A percentile compares a stretch with the other conserved stretches of the same genome.
Evolutionary conservation across 2,113 vertebrate species (phyloP).

Genomic region (Eulacestoma nigropectus): DNA sequence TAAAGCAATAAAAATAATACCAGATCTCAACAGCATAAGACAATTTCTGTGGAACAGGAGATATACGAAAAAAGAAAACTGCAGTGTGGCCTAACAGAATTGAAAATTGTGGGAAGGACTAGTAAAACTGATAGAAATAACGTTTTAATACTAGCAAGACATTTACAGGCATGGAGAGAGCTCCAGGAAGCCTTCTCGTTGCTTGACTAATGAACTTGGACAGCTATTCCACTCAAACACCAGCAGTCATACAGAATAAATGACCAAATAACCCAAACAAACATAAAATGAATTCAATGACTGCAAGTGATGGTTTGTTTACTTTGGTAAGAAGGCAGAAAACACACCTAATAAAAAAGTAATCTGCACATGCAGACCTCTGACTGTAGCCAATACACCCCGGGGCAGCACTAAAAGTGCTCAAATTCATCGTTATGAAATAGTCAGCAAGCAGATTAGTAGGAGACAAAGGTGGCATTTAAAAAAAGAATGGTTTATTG

Average conservation of each 20-base stretch:
- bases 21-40: background rate
- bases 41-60: background rate
- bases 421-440: background rate
- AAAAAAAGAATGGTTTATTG: background rate
- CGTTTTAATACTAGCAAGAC: background rate
- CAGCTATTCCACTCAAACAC: background rate
- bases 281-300: background rate
- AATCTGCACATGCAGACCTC: background rate
- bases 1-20: background rate
- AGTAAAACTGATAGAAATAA: background rate
- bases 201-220: background rate
- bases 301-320: background rate
- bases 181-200: background rate
- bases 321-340: background rate
- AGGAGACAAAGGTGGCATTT: background rate
- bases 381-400: background rate
- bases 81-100: background rate
- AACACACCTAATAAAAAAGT: background rate
- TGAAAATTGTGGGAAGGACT: background rate
- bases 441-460: background rate
- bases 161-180: background rate
- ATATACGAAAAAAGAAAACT: background rate
- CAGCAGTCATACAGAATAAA: conserved; percentile 10
- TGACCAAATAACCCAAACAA: background rate
- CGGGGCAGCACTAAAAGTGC: background rate